Evolutionary conservation across 2,797 vertebrate species (phyloP).

Genomic region (Cirrhinus mrigala): DNA sequence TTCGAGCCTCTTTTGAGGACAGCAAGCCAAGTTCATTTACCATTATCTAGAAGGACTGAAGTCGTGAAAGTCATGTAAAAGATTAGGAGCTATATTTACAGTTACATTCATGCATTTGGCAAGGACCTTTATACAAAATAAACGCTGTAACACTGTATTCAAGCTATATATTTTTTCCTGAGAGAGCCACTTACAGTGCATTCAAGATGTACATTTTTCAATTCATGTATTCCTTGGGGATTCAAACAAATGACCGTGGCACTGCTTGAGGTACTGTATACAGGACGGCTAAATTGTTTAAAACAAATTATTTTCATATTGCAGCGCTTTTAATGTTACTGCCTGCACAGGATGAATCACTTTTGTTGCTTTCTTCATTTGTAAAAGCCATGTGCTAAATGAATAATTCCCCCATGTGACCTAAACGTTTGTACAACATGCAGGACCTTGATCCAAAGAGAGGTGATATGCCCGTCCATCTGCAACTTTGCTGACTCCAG

Average conservation of each 20-base stretch:
- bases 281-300: not conserved
- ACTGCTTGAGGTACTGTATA: not conserved
- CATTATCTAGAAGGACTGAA: too few relatives aligned
- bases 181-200: too few relatives aligned
- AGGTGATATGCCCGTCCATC: constrained; percentile 13
- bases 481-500: constrained; percentile 29
- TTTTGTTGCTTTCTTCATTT: not conserved
- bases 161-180: not conserved
- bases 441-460: not conserved
- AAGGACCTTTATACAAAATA: not conserved
- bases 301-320: not conserved
- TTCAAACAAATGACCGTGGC: not conserved
- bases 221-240: not conserved
- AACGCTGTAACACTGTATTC: not conserved
- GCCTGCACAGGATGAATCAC: not conserved
- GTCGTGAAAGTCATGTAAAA: not conserved
- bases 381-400: not conserved
- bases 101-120: not conserved
- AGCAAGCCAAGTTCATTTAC: too few relatives aligned
- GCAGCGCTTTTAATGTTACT: not conserved
- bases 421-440: not conserved
- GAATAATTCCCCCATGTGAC: not conserved
- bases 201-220: not conserved
- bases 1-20: too few relatives aligned
- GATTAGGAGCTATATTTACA: not conserved